Evolutionary conservation across 1,140 invertebrate species (phyloP), one percentile per base, ranked within the genome.

Genomic region (Ostrea denselamellosa): DNA sequence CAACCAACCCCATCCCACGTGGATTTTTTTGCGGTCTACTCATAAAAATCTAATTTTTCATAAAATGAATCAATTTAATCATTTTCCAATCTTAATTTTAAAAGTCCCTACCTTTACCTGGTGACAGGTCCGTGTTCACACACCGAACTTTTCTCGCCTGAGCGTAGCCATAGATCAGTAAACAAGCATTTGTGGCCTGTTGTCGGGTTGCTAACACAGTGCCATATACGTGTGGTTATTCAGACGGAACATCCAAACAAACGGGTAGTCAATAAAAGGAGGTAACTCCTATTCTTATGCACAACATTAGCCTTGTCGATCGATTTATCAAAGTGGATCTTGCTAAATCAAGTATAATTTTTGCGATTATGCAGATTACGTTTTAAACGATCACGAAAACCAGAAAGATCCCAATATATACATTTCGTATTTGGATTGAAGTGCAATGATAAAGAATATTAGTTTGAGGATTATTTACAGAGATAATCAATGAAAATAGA

Each of bases 221-320:
- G 28, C 28, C 28, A 28, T 34, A 28, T 34, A 77, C 68, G 14
- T 25, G 28, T 25, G 68, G 12, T 25, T 77, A 77, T 12, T 77
- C 22, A 25, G 28, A 34, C 68, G 28, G 28, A 77, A 77, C 68
- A 77, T 34, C 22, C 68, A 77, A 77, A 77, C 68, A 77, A 77
- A 44, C 68, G 68, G 68, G 68, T 77, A 77, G 68, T 25, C 28
- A 77, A 77, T 77, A 77, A 77, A 77, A 34, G 68, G 68, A 77
- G 25, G 25, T 25, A 34, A 77, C 68, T 77, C 68, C 22, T 34
- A 34, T 14, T 25, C 58, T 44, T 5, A 1, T 44, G n/a, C n/a
- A n/a, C n/a, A 2, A 44, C 5, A 44, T 44, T 44, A 44, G 34
- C 5, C 34, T 44, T 44, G 5, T 44, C 34, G 34, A 44, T 2